These are phyloP conservation scores for Achlya flavicornis DNA, from an alignment of 2,888 invertebrate species.

Conservation along the genomic window DNA sequence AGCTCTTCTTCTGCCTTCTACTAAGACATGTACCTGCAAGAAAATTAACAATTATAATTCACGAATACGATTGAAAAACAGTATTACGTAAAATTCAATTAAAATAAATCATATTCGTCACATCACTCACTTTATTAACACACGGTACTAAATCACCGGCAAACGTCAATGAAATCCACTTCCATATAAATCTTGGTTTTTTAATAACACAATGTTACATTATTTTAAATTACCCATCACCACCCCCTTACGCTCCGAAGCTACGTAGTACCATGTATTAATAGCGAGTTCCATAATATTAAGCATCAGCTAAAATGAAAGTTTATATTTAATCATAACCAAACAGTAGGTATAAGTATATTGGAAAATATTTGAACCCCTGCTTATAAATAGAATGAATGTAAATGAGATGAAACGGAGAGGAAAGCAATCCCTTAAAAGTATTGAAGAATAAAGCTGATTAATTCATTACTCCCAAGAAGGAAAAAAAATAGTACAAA, in stretches of 20 bases:
- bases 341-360: too few relatives aligned
- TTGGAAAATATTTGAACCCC: too few relatives aligned
- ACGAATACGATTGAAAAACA: slow-evolving; percentile 15
- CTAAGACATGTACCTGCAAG: slow-evolving; percentile 36
- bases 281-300: background rate
- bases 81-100: slow-evolving; percentile 9
- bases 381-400: too few relatives aligned
- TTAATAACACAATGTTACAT: background rate
- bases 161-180: background rate
- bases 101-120: slow-evolving; percentile 4
- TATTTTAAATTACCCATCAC: background rate
- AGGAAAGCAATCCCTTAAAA: too few relatives aligned
- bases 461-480: too few relatives aligned
- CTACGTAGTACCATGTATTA: background rate
- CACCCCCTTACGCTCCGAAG: background rate
- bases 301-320: background rate
- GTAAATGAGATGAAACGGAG: too few relatives aligned
- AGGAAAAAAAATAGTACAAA: too few relatives aligned
- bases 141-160: slow-evolving; percentile 4
- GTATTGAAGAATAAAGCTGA: too few relatives aligned
- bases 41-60: slow-evolving; percentile 20
- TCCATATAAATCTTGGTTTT: background rate
- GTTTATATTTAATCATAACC: background rate
- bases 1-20: background rate
- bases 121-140: slow-evolving; percentile 8